A percentile compares a stretch with the other conserved stretches of the same genome.
Conservation (phyloP, 1,140 invertebrate species). For the Trichonephila clavipes region DNA sequence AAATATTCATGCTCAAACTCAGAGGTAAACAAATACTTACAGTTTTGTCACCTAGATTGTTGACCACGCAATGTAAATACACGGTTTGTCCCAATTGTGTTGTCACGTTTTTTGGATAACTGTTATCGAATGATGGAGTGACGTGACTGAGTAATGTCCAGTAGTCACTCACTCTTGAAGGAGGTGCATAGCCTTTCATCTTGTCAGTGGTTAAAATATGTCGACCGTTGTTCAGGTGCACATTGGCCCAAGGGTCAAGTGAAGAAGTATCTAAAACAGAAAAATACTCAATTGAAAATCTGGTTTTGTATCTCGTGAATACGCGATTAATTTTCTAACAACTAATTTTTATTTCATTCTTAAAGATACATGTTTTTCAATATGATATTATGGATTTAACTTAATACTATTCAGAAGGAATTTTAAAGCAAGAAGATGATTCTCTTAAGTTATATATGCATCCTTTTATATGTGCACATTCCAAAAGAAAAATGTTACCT, state of each 20-base stretch:
- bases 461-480: too few species aligned
- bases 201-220: conserved; percentile 52
- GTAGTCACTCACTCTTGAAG: conserved; percentile 70
- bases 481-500: too few species aligned
- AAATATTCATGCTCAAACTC: neutral
- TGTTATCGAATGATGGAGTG: conserved; percentile 87
- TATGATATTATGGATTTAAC: too few species aligned
- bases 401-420: too few species aligned
- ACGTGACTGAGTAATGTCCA: conserved; percentile 75
- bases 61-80: conserved; percentile 90
- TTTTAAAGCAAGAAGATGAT: too few species aligned
- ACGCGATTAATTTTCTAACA: too few species aligned
- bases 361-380: too few species aligned
- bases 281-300: neutral
- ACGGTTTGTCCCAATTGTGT: conserved; percentile 89
- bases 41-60: conserved; percentile 91
- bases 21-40: conserved; percentile 83
- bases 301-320: neutral
- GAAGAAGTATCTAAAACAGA: conserved; percentile 1
- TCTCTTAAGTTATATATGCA: too few species aligned
- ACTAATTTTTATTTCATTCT: too few species aligned
- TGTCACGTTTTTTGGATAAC: conserved; percentile 88
- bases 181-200: conserved; percentile 58
- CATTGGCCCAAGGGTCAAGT: neutral
- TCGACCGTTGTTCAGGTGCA: neutral